Percentiles rank a stretch among this genome's conserved stretches.
Evolutionary conservation across 2,888 invertebrate genomes (phyloP).

Genomic region (Tridacna crocea): DNA sequence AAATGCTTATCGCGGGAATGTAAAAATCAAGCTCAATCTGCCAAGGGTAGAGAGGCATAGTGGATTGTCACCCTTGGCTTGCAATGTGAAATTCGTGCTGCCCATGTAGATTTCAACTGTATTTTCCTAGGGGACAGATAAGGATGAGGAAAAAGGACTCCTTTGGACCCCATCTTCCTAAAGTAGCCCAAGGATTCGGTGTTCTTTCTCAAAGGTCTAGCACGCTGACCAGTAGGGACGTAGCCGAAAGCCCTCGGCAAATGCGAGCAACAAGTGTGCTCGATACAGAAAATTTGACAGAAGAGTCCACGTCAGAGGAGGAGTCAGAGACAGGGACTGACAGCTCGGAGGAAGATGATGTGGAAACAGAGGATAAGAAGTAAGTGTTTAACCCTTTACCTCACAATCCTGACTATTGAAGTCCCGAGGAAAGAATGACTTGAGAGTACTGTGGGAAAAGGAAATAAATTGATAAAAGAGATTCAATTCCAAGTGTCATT

Average conservation of each 20-base stretch:
- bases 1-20: too few relatives aligned
- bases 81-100: too few relatives aligned
- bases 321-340: not conserved
- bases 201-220: not conserved
- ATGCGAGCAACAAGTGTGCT: conserved; percentile 12
- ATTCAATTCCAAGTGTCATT: too few relatives aligned
- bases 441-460: too few relatives aligned
- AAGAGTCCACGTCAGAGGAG: not conserved
- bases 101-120: not conserved
- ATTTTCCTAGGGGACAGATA: conserved; percentile 22
- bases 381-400: conserved; percentile 1
- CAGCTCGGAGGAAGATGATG: conserved; percentile 19
- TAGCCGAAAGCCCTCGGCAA: not conserved
- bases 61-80: too few relatives aligned
- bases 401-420: too few relatives aligned
- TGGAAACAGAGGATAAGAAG: not conserved
- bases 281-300: conserved; percentile 1
- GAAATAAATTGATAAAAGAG: too few relatives aligned
- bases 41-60: too few relatives aligned
- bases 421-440: too few relatives aligned
- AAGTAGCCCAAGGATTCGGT: conserved; percentile 41
- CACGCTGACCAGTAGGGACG: not conserved
- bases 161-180: conserved; percentile 44
- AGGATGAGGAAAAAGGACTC: conserved; percentile 45
- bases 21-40: too few relatives aligned